A percentile compares a stretch with the other conserved stretches of the same genome.
phyloP scores from a whole-genome alignment of 2,113 vertebrate genomes.

The Helogale parvula region DNA sequence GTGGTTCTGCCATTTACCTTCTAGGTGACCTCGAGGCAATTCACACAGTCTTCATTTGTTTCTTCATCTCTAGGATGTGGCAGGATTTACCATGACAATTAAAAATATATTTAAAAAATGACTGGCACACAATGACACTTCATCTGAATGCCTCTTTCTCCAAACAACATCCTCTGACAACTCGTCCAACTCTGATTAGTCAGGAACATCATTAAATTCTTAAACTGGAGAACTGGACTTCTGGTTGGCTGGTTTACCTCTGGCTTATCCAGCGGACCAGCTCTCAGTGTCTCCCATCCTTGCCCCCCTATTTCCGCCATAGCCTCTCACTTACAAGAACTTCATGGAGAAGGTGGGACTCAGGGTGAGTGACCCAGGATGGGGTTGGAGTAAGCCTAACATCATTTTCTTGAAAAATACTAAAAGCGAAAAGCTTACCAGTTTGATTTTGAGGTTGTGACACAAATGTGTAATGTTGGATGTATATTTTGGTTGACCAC shows the following conservation, averaged over 20 bases:
- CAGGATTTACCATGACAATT: not conserved
- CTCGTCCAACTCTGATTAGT: not conserved
- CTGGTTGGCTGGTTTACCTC: not conserved
- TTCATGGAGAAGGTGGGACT: not conserved
- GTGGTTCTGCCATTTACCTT: not conserved
- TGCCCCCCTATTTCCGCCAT: fast-evolving
- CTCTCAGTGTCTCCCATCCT: not conserved
- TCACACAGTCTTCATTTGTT: not conserved
- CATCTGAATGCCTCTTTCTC: not conserved
- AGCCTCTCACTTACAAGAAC: not conserved
- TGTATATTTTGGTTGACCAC: not conserved
- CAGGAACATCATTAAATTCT: not conserved
- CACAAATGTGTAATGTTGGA: not conserved
- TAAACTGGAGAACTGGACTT: not conserved
- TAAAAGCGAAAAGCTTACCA: not conserved
- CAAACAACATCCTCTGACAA: not conserved
- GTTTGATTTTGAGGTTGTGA: not conserved
- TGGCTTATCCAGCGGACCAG: not conserved
- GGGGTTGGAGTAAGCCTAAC: not conserved
- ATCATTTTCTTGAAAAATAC: not conserved
- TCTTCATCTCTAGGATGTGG: not conserved
- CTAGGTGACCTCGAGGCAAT: not conserved
- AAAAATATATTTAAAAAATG: not conserved
- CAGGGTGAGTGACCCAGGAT: not conserved
- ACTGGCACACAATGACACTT: not conserved